Evolutionary conservation across 2,888 invertebrate species (phyloP).

Genomic region (Acanthosoma haemorrhoidale): DNA sequence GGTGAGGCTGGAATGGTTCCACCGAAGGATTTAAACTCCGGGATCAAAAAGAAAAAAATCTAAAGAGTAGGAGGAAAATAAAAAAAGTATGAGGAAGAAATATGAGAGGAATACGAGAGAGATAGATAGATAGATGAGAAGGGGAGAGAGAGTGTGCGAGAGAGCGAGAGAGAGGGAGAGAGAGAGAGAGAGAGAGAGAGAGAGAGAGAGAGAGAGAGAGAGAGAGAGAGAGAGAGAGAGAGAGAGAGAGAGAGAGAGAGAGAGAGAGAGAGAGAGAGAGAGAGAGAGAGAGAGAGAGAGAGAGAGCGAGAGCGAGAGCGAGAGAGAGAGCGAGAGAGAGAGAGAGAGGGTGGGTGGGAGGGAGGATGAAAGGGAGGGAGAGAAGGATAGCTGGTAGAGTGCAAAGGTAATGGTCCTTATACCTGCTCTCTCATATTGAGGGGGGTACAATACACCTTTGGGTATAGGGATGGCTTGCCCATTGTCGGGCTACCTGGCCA

Average conservation of each 20-base stretch:
- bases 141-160: not conserved
- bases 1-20: not conserved
- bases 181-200: not conserved
- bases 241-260: not conserved
- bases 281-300: not conserved
- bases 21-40: conserved; percentile 2
- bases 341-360: too few species aligned
- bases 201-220: conserved; percentile 6
- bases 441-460: conserved; percentile 17
- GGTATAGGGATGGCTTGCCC: not conserved
- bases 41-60: not conserved
- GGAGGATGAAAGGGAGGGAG: not conserved
- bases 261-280: not conserved
- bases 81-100: conserved; percentile 13
- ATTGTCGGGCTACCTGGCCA: conserved; percentile 15
- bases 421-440: conserved; percentile 14
- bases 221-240: not conserved
- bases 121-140: not conserved
- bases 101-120: conserved; percentile 18
- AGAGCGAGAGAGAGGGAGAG: not conserved
- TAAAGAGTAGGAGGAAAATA: not conserved
- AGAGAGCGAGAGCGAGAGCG: conserved; percentile 1
- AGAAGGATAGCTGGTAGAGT: conserved; percentile 3
- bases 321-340: too few species aligned
- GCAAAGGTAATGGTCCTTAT: conserved; percentile 17